Evolutionary conservation across 2,888 invertebrate genomes (phyloP).

Genomic region (Eupithecia pulchellata): DNA sequence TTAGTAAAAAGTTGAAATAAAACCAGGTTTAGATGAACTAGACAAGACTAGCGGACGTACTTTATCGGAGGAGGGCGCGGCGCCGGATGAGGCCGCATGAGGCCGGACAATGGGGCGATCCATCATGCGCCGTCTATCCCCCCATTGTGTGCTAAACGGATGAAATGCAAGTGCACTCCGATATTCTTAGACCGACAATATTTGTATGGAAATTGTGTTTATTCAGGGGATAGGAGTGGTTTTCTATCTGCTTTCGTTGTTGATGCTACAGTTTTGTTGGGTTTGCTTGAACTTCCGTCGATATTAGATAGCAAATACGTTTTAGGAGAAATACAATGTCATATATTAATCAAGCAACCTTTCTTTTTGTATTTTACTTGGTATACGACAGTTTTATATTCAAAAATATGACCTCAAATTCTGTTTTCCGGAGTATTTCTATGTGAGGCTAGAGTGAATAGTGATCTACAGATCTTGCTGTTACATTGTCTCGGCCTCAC

Average conservation of each 20-base stretch:
- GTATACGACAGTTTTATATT: no score
- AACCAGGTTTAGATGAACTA: neutral
- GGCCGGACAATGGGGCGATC: conserved; percentile 16
- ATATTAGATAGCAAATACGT: neutral
- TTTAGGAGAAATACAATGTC: neutral
- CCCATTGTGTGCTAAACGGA: conserved; percentile 36
- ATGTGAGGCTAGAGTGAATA: neutral
- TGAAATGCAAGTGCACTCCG: conserved; percentile 33
- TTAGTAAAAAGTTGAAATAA: neutral
- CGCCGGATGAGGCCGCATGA: neutral
- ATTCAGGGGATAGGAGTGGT: conserved; percentile 19
- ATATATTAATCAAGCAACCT: no score
- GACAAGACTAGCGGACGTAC: neutral
- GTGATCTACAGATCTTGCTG: neutral
- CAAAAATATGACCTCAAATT: neutral
- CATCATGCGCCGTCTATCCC: conserved; percentile 26
- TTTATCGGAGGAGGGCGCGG: neutral
- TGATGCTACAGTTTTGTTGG: neutral
- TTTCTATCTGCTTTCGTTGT: conserved; percentile 8
- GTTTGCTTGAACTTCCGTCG: neutral
- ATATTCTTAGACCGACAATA: conserved; percentile 29
- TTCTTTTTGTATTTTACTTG: no score
- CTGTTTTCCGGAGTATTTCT: neutral
- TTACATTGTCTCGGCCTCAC: neutral
- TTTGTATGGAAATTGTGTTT: conserved; percentile 32